Percentiles rank a stretch among this genome's conserved stretches.
These are phyloP conservation scores for Ammodytes dubius DNA, from an alignment of 2,113 vertebrate species.

Conservation along the genomic window DNA sequence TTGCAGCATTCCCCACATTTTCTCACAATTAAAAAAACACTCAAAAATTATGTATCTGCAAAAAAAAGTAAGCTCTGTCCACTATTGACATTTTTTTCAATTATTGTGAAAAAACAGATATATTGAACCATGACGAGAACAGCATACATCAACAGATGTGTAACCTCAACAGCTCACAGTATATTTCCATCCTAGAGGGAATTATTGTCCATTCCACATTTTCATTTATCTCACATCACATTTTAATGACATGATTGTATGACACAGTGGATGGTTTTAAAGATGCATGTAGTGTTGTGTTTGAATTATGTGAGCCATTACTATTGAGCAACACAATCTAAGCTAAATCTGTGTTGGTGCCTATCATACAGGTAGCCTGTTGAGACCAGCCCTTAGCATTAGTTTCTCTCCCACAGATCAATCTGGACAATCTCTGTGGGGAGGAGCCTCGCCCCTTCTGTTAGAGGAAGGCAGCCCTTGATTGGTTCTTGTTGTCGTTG, in stretches of 20 bases:
- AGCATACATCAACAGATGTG: background rate
- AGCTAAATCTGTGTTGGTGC: background rate
- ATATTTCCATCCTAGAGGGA: background rate
- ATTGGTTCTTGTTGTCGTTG: too few species aligned
- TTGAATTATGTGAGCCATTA: background rate
- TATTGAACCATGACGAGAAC: background rate
- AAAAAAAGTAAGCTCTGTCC: background rate
- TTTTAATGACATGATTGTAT: background rate
- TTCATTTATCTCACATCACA: background rate
- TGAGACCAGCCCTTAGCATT: too few species aligned
- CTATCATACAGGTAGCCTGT: background rate
- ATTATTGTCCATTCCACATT: background rate
- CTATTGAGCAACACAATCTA: background rate
- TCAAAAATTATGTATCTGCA: conserved; percentile 11
- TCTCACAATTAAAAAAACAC: conserved; percentile 18
- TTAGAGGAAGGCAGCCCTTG: too few species aligned
- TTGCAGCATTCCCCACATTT: conserved; percentile 9
- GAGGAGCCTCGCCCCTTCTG: too few species aligned
- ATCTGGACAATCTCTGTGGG: too few species aligned
- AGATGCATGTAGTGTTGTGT: background rate
- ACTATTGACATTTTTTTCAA: background rate
- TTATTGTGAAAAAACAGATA: background rate
- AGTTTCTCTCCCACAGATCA: background rate
- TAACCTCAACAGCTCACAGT: background rate
- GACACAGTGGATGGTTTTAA: background rate